phyloP scores from a whole-genome alignment of 2,797 vertebrate species.

The Cynodonichthys magdalenae region DNA sequence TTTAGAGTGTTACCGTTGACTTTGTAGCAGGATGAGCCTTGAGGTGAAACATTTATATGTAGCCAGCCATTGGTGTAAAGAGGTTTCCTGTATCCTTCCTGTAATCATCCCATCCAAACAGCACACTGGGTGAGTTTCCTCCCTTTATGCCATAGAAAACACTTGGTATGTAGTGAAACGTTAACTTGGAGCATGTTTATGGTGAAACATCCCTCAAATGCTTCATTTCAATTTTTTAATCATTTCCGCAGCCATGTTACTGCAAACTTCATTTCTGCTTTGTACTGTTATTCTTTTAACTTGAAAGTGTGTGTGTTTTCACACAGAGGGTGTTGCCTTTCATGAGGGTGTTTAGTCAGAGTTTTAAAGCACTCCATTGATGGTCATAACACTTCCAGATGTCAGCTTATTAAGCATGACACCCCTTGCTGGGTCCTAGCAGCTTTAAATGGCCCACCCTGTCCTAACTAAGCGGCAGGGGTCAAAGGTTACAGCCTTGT shows the following conservation, averaged over 20 bases:
- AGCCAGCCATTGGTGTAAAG: slow-evolving; percentile 64
- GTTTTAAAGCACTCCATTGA: slow-evolving; percentile 66
- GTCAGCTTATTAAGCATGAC: slow-evolving; percentile 78
- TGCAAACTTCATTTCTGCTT: slow-evolving; percentile 39
- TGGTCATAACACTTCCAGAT: slow-evolving; percentile 81
- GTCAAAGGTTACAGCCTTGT: slow-evolving; percentile 70
- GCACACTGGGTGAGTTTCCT: slow-evolving; percentile 23
- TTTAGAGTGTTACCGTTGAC: slow-evolving; percentile 50
- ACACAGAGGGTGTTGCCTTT: slow-evolving; percentile 70
- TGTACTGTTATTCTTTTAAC: slow-evolving; percentile 38
- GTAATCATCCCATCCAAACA: slow-evolving; percentile 36
- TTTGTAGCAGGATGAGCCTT: slow-evolving; percentile 31
- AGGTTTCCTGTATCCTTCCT: slow-evolving; percentile 62
- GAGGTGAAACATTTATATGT: slow-evolving; percentile 72
- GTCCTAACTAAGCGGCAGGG: slow-evolving; percentile 70
- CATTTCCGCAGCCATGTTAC: slow-evolving; percentile 60
- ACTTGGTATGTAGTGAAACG: slow-evolving; percentile 20
- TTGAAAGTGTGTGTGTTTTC: slow-evolving; percentile 67
- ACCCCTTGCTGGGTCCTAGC: slow-evolving; percentile 48
- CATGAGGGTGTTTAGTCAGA: slow-evolving; percentile 69
- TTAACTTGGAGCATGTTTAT: slow-evolving; percentile 8
- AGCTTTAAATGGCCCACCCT: slow-evolving; percentile 73
- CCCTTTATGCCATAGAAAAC: slow-evolving; percentile 35
- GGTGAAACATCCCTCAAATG: slow-evolving; percentile 71
- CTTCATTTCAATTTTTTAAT: slow-evolving; percentile 66